These are phyloP conservation scores for Epicauta chinensis DNA, from an alignment of 1,140 invertebrate species.

Conservation along the genomic window DNA sequence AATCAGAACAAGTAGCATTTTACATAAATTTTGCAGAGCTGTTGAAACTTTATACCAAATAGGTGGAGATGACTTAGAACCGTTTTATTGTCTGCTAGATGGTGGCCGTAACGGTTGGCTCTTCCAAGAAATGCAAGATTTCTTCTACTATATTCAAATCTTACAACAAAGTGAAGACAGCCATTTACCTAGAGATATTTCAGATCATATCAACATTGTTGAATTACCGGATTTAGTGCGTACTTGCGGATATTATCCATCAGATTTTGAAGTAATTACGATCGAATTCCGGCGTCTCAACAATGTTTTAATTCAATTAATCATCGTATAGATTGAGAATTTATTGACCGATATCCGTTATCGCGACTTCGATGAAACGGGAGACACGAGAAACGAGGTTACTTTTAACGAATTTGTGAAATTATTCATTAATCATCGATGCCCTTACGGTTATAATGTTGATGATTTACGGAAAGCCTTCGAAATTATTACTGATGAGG, in stretches of 20 bases:
- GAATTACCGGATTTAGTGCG: conserved; percentile 66
- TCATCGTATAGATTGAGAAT: conserved; percentile 64
- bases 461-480: conserved; percentile 34
- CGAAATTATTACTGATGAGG: conserved; percentile 9
- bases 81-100: conserved; percentile 53
- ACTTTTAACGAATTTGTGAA: conserved; percentile 65
- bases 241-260: conserved; percentile 66
- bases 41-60: conserved; percentile 46
- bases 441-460: conserved; percentile 47
- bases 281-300: not conserved
- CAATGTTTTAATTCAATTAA: too few relatives aligned
- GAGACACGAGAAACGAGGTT: conserved; percentile 49
- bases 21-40: conserved; percentile 46
- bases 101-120: conserved; percentile 55
- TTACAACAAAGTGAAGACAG: conserved; percentile 61
- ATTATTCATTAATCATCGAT: conserved; percentile 66
- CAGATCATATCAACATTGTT: conserved; percentile 51
- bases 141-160: conserved; percentile 70
- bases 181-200: conserved; percentile 49
- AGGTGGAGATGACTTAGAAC: conserved; percentile 50
- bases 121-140: conserved; percentile 61
- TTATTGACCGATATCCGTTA: conserved; percentile 61
- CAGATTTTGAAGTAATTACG: conserved; percentile 57
- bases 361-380: conserved; percentile 49
- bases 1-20: too few relatives aligned